Evolutionary conservation across 2,888 invertebrate species (phyloP), one percentile per base, ranked within the genome.

Genomic region (Onthophagus sagittarius): DNA sequence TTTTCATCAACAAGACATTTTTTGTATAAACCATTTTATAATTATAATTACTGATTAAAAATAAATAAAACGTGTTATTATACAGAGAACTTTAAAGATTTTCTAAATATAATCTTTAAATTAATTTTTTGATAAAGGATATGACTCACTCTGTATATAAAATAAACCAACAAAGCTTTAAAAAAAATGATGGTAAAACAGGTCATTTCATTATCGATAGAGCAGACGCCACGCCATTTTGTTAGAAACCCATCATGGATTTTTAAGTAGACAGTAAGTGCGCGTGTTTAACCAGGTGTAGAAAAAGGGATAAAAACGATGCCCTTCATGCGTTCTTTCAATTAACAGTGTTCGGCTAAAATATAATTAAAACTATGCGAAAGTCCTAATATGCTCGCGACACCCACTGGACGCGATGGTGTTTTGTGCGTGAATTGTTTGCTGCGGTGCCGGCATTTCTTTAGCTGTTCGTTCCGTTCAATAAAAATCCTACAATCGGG

Each of bases 211-310:
- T 73, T n/a, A 62, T 71, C 74, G 72, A 63, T 69, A 39, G 69
- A 63, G 70, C 70, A 80, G 82, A 82, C 81, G 82, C 82, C 79
- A 78, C 82, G 82, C 82, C 82, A 82, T 82, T 81, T 82, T 82
- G 81, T 81, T 71, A 23, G 23, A 74, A 76, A 75, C 74, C 76
- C 77, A 77, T 73, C 77, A 77, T 77, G 75, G 73, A 73, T 73
- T 72, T 72, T 71, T 73, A 63, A 70, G 62, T 23, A 23, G 33
- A 53, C 69, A 63, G 62, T 23, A 74, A 69, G 72, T 73, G 74
- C 69, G 72, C 31, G 72, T 69, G 72, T 15, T 32, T 39, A 62
- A 72, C 67, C 62, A 23, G 39, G 39, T 53, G 39, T 53, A 9
- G 9, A 23, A 23, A 23, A 23, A 23, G 23, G 23, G 23, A 23